Evolutionary conservation across 1,140 invertebrate species (phyloP), one percentile per base, ranked within the genome.

Genomic region (Bombus vancouverensis): DNA sequence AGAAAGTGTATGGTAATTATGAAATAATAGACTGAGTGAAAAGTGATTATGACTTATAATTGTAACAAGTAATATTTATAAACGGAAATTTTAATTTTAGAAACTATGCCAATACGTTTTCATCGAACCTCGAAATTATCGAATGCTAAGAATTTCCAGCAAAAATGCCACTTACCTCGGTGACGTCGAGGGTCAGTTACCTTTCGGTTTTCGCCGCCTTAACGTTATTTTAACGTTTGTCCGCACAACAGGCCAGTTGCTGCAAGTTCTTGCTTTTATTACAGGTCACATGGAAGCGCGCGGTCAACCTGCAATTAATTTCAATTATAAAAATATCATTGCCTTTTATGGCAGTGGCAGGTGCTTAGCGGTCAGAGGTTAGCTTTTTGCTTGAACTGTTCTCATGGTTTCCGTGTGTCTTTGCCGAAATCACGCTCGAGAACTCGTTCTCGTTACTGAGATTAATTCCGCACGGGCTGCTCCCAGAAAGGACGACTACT

Each of bases 321-420:
- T 95, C 93, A 95, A 95, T 95, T 95, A 95, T 95, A 95, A 95
- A 95, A 95, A 95, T 95, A 95, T 95, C 93, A 94, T 94, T 93
- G 91, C 92, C 94, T 93, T 94, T 95, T 94, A 94, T 93, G 92
- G 86, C 91, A 82, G 88, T 83, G 87, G 90, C 94, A 93, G 94
- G 92, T 94, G 94, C 87, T 93, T 87, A 89, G 92, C 88, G 92
- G 93, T 93, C 93, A 94, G 90, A 91, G 93, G 93, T 94, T 91
- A 94, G 90, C 47, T 88, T 93, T 94, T 93, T 92, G 88, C 82
- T 62, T 18, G 62, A 18, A 47, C 15, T 32, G 62, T 71, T 53
- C 76, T 74, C 65, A 28, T 59, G 68, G 79, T 78, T 66, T 81
- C 53, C 65, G 57, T 28, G 59, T 87, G 76, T 77, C 80, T 77